Percentiles rank a stretch among this genome's conserved stretches.
phyloP scores from a whole-genome alignment of 2,888 invertebrate species.

The Catocala nupta region DNA sequence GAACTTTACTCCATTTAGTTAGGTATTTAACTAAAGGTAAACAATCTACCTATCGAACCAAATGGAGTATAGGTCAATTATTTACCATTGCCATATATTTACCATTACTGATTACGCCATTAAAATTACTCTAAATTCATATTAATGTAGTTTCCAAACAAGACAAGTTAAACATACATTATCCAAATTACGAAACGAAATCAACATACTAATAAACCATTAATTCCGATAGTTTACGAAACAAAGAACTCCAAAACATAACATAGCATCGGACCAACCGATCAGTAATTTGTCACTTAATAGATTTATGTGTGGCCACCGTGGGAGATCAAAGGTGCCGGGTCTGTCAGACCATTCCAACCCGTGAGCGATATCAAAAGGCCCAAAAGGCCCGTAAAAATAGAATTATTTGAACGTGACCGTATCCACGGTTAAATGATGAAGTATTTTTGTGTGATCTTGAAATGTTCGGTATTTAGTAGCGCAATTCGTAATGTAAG shows the following conservation, averaged over 20 bases:
- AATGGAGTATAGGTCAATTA: too few relatives aligned
- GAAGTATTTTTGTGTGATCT: slow-evolving; percentile 18
- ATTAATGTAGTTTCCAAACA: slow-evolving; percentile 14
- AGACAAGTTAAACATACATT: slow-evolving; percentile 12
- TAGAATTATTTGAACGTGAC: slow-evolving; percentile 61
- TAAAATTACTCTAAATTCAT: too few relatives aligned
- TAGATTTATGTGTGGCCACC: slow-evolving; percentile 74
- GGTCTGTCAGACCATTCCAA: slow-evolving; percentile 29
- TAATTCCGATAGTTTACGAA: slow-evolving; percentile 37
- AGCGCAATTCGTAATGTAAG: background rate
- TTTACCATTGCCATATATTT: too few relatives aligned
- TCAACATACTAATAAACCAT: slow-evolving; percentile 43
- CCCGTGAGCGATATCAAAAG: slow-evolving; percentile 63
- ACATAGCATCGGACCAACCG: slow-evolving; percentile 45
- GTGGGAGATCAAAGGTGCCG: slow-evolving; percentile 72
- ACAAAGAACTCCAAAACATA: slow-evolving; percentile 45
- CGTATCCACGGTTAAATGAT: slow-evolving; percentile 19
- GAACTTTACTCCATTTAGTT: too few relatives aligned
- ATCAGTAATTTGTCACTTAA: slow-evolving; percentile 73
- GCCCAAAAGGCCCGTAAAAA: slow-evolving; percentile 60
- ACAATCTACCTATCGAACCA: too few relatives aligned
- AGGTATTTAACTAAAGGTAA: too few relatives aligned
- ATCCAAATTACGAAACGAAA: slow-evolving; percentile 18
- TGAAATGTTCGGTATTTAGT: slow-evolving; percentile 4
- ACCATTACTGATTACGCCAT: too few relatives aligned